phyloP scores from a whole-genome alignment of 2,113 vertebrate species.

The Danionella cerebrum region DNA sequence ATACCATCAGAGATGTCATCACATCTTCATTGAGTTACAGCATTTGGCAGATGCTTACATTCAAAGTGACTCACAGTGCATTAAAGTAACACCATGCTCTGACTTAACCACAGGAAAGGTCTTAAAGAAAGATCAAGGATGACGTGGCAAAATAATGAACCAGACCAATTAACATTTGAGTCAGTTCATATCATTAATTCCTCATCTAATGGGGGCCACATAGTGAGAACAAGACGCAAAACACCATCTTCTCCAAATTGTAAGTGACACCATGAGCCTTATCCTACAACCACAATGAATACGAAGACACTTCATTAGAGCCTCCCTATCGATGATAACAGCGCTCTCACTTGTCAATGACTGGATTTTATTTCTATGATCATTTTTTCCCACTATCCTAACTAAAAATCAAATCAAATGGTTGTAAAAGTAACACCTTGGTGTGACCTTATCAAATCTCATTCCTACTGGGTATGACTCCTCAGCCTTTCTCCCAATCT shows the following conservation, averaged over 20 bases:
- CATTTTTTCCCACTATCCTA: no score
- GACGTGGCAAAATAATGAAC: neutral
- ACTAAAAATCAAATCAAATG: no score
- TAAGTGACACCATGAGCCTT: conserved; percentile 26
- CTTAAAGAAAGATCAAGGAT: neutral
- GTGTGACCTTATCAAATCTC: conserved; percentile 23
- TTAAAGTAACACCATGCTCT: no score
- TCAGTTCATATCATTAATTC: conserved; percentile 57
- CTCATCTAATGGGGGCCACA: conserved; percentile 29
- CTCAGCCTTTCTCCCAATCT: neutral
- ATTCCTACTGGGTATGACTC: conserved; percentile 23
- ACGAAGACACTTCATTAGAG: neutral
- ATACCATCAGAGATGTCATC: no score
- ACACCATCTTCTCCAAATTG: conserved; percentile 33
- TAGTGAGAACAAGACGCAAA: conserved; percentile 31
- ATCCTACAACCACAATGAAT: neutral
- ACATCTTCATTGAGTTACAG: no score
- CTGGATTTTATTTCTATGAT: no score
- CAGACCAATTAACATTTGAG: conserved; percentile 68
- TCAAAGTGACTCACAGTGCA: no score
- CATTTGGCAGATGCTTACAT: no score
- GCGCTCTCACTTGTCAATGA: neutral
- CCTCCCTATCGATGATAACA: neutral
- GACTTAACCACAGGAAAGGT: no score
- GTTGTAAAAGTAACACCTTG: conserved; percentile 1